phyloP scores from a whole-genome alignment of 2,888 invertebrate genomes.

The Tillus elongatus region DNA sequence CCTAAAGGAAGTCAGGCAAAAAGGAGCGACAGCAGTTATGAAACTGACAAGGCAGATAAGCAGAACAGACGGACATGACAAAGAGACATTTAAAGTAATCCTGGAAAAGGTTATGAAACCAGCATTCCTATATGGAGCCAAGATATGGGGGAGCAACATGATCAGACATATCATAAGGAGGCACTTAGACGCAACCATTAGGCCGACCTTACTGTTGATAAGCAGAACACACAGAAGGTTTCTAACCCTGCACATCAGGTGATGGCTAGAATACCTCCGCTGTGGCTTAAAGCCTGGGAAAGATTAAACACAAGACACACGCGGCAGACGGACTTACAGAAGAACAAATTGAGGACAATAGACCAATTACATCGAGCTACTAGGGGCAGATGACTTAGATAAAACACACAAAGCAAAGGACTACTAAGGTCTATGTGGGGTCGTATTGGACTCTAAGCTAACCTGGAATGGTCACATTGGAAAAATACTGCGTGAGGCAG shows the following conservation, averaged over 20 bases:
- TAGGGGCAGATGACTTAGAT: too few species aligned
- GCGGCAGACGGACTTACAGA: too few species aligned
- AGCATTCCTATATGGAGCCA: constrained; percentile 17
- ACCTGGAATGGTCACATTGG: too few species aligned
- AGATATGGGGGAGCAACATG: constrained; percentile 20
- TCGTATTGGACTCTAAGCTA: too few species aligned
- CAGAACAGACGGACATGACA: constrained; percentile 10
- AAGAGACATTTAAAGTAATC: constrained; percentile 9
- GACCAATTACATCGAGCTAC: too few species aligned
- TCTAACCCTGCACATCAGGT: constrained; percentile 14
- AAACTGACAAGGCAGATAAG: constrained; percentile 6
- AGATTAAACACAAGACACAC: constrained; percentile 16
- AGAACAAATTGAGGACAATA: too few species aligned
- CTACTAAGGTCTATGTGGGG: too few species aligned
- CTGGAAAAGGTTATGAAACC: constrained; percentile 14
- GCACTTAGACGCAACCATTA: constrained; percentile 16
- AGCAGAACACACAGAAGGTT: too few species aligned
- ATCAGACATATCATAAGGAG: constrained; percentile 13
- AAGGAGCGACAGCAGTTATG: not conserved
- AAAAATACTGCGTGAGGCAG: too few species aligned
- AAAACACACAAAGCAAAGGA: too few species aligned
- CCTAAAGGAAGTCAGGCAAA: constrained; percentile 5
- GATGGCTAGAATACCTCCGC: constrained; percentile 14
- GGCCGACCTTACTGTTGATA: too few species aligned
- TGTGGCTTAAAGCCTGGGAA: constrained; percentile 9